Base-by-base conservation (phyloP, 92 coral and sea anemone genomes). In the Montipora capitata region DNA sequence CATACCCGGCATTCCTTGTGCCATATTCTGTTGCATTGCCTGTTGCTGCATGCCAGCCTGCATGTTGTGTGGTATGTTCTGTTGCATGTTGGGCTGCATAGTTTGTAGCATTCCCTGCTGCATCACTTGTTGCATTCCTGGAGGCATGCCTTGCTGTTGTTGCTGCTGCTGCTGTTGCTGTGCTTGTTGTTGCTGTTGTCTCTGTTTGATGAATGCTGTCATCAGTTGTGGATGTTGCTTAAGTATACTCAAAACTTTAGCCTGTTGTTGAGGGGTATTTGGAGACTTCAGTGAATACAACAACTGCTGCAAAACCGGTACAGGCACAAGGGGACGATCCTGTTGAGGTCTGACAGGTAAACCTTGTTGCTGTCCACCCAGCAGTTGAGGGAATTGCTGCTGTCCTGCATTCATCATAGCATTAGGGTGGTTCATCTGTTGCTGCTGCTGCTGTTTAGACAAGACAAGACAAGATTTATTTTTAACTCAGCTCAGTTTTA, bases 151-250 rank as follows among this genome's bases (percentile, higher is more conserved):
- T 38, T 85, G 93, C 57, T 92, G 96, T 66, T 81, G 88, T n/a
- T 52, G 58, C 58, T 52, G 58, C 58, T 52, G 58, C 58, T 52
- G 58, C 58, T 45, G 51, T 8, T 45, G 51, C 51, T n/a, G n/a
- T n/a, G n/a, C n/a, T n/a, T n/a, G n/a, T n/a, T 45, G 51, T 0
- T 79, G 91, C 5, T 87, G 90, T 10, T 80, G 87, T 6, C 73
- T 79, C 20, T 88, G 94, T 61, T 90, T 91, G 80, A 90, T 78
- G 56, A 97, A 91, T 54, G 96, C 96, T 57, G 94, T 85, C 79
- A 93, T 94, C 58, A 97, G 85, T 59, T 94, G 96, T 3, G 99
- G 99, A 80, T 97, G 92, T 72, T 94, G 96, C 58, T 95, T 94
- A 72, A 97, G 94, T 78, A 97, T 97, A 40, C 87, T 92, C 40